These are phyloP conservation scores for Ammospiza maritima DNA, from an alignment of 2,797 vertebrate species.

Conservation along the genomic window DNA sequence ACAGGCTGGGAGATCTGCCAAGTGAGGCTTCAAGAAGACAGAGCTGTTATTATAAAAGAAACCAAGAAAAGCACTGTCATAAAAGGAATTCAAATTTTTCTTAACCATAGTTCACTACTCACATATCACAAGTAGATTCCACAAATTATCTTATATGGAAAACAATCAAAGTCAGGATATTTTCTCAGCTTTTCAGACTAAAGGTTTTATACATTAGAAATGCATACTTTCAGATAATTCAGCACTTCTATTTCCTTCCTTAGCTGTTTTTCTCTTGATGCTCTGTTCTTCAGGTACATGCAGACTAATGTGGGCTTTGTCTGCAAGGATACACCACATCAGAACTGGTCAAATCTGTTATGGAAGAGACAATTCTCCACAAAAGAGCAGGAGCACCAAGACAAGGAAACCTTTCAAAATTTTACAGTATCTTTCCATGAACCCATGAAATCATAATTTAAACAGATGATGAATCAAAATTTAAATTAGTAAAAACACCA, in stretches of 20 bases:
- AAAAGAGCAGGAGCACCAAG: background rate
- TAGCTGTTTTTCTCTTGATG: background rate
- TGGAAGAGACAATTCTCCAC: background rate
- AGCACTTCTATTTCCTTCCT: background rate
- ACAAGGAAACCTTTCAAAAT: background rate
- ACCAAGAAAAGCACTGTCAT: background rate
- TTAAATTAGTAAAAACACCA: background rate
- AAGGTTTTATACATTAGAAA: background rate
- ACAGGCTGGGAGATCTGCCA: constrained; percentile 10
- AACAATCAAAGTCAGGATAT: background rate
- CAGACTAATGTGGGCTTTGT: background rate
- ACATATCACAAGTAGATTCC: background rate
- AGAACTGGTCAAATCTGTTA: background rate
- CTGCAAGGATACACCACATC: background rate
- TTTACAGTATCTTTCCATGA: background rate
- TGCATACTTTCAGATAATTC: background rate
- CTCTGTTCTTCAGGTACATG: background rate
- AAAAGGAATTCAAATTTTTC: background rate
- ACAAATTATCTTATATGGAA: background rate
- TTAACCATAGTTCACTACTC: background rate
- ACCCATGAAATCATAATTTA: background rate
- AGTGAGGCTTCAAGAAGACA: background rate
- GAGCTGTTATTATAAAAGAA: background rate
- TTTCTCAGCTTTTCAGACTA: background rate
- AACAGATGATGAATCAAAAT: background rate